Percentiles rank a stretch among this genome's conserved stretches.
Conservation (phyloP, 2,113 vertebrate genomes). For the Lagopus leucura region DNA sequence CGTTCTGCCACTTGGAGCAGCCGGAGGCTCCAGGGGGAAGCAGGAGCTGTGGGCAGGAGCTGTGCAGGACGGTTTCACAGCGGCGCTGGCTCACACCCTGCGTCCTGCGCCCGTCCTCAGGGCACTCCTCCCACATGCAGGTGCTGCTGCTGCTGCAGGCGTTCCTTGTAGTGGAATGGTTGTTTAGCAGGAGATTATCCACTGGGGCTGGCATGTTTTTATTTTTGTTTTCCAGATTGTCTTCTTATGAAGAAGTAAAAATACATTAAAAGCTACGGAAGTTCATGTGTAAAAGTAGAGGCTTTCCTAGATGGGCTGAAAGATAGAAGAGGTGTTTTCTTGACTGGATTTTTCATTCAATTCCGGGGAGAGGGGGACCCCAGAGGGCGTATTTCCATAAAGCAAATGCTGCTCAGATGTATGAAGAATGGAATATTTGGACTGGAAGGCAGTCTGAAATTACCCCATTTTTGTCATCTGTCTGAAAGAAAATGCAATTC, state of each 20-base stretch:
- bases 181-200: no score
- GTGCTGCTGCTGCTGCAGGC: no score
- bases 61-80: no score
- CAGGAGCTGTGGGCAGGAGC: no score
- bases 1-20: no score
- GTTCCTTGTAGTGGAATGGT: no score
- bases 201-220: background rate
- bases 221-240: background rate
- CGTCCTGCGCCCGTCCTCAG: no score
- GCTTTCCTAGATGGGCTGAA: background rate
- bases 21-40: no score
- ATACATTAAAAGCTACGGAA: background rate
- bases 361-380: no score
- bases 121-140: no score
- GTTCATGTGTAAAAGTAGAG: no score
- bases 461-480: background rate
- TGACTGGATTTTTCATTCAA: background rate
- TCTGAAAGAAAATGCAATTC: background rate
- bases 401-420: rapidly evolving
- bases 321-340: background rate
- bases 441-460: background rate
- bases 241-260: background rate
- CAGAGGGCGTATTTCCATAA: background rate
- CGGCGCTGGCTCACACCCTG: no score
- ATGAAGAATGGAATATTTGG: rapidly evolving